Conservation (phyloP, 2,797 vertebrate species). For the Anomalospiza imberbis region DNA sequence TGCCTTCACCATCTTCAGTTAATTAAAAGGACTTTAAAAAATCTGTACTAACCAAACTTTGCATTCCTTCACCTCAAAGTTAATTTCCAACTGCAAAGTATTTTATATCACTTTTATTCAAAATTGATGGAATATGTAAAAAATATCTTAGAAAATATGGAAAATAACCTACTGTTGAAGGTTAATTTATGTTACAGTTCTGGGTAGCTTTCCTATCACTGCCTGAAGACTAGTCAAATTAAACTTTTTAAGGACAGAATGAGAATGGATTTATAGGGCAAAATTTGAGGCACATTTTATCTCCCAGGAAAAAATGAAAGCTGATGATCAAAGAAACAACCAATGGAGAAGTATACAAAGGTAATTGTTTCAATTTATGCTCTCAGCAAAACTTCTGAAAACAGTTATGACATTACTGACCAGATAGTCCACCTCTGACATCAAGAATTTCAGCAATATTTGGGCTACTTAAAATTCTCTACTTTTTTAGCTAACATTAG, state of each 20-base stretch:
- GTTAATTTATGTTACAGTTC: neutral
- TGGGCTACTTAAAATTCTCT: conserved; percentile 2
- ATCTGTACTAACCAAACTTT: neutral
- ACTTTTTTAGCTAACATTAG: neutral
- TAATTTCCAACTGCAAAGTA: neutral
- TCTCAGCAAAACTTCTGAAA: conserved; percentile 39
- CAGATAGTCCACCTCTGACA: neutral
- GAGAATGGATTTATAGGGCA: conserved; percentile 13
- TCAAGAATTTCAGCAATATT: neutral
- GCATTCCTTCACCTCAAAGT: neutral
- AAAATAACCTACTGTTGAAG: neutral
- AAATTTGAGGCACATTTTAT: conserved; percentile 8
- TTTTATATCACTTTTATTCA: neutral
- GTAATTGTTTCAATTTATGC: neutral
- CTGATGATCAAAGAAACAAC: conserved; percentile 24
- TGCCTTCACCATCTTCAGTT: neutral
- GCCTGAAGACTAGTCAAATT: neutral
- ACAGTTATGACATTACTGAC: neutral
- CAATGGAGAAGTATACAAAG: neutral
- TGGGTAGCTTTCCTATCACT: neutral
- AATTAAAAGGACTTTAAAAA: neutral
- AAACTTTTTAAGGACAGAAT: neutral
- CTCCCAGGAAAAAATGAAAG: conserved; percentile 20
- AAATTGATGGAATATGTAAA: neutral
- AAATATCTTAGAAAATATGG: neutral